Evolutionary conservation across 2,797 vertebrate genomes (phyloP).

Genomic region (Cyclopterus lumpus): DNA sequence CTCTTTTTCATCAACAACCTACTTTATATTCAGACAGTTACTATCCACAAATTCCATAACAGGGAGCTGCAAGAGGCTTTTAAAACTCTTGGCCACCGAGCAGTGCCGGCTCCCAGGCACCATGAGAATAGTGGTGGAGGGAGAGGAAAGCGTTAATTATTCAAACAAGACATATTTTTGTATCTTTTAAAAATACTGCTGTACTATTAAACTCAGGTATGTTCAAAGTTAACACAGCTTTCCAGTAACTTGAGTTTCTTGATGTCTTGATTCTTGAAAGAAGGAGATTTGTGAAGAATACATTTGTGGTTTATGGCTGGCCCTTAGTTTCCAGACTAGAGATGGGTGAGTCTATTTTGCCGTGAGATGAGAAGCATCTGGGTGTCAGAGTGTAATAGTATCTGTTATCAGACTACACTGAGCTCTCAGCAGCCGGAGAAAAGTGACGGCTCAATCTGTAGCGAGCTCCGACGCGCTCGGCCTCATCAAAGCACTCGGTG

Average conservation of each 20-base stretch:
- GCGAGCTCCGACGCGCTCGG: slow-evolving; percentile 1
- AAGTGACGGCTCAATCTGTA: slow-evolving; percentile 55
- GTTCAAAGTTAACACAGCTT: slow-evolving; percentile 17
- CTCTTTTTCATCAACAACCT: slow-evolving; percentile 27
- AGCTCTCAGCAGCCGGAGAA: slow-evolving; percentile 12
- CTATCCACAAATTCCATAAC: slow-evolving; percentile 44
- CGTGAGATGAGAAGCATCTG: slow-evolving; percentile 44
- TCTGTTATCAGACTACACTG: slow-evolving; percentile 20
- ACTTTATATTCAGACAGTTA: slow-evolving; percentile 52
- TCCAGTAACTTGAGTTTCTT: background rate
- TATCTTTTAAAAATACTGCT: slow-evolving; percentile 29
- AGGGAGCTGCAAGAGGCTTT: slow-evolving; percentile 36
- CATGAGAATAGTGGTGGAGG: slow-evolving; percentile 23
- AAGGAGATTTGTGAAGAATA: background rate
- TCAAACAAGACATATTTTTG: slow-evolving; percentile 17
- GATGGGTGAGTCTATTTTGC: slow-evolving; percentile 32
- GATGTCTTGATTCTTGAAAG: background rate
- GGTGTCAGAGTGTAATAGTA: slow-evolving; percentile 44
- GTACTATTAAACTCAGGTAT: slow-evolving; percentile 7
- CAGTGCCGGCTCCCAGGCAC: slow-evolving; percentile 12
- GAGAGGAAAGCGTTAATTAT: slow-evolving; percentile 43
- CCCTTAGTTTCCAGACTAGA: slow-evolving; percentile 6
- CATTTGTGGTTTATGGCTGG: slow-evolving; percentile 6
- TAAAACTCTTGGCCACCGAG: slow-evolving; percentile 15
- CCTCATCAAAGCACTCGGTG: slow-evolving; percentile 22